phyloP scores from a whole-genome alignment of 2,888 invertebrate species.

The Epistrophe grossulariae region DNA sequence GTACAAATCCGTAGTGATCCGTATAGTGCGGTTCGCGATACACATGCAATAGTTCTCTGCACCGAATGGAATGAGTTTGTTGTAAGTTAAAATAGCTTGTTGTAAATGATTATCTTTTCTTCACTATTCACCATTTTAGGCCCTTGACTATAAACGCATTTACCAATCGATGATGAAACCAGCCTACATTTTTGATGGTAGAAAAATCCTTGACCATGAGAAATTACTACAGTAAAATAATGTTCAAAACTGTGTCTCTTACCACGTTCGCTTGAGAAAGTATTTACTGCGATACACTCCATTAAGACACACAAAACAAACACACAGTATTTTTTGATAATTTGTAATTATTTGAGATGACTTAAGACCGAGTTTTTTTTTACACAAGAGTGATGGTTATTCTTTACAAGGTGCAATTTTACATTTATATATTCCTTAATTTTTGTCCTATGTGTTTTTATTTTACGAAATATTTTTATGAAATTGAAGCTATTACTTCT shows the following conservation, averaged over 20 bases:
- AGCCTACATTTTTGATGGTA: slow-evolving; percentile 98
- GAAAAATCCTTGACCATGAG: slow-evolving; percentile 96
- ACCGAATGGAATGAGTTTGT: slow-evolving; percentile 99
- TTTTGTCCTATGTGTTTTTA: slow-evolving; percentile 25
- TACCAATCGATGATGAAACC: slow-evolving; percentile 98
- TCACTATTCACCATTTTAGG: slow-evolving; percentile 84
- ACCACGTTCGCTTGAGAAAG: slow-evolving; percentile 45
- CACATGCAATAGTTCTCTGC: slow-evolving; percentile 97
- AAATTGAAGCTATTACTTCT: slow-evolving; percentile 13
- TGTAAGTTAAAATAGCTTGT: slow-evolving; percentile 85
- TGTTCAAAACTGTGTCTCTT: slow-evolving; percentile 43
- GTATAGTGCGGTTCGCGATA: slow-evolving; percentile 96
- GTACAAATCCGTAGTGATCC: slow-evolving; percentile 93
- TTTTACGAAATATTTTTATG: slow-evolving; percentile 6
- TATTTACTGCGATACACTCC: slow-evolving; percentile 63
- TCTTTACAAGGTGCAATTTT: slow-evolving; percentile 57
- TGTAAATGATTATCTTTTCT: not conserved
- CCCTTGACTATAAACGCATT: slow-evolving; percentile 93
- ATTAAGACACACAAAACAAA: slow-evolving; percentile 29
- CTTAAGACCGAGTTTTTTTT: slow-evolving; percentile 37
- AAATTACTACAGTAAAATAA: slow-evolving; percentile 85
- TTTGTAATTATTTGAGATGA: slow-evolving; percentile 56
- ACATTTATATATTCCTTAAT: slow-evolving; percentile 40
- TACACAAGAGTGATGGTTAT: not conserved
- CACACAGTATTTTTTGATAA: slow-evolving; percentile 61